These are phyloP conservation scores for Aphelenchoides fujianensis DNA, from an alignment of 1,140 invertebrate genomes.

Conservation along the genomic window DNA sequence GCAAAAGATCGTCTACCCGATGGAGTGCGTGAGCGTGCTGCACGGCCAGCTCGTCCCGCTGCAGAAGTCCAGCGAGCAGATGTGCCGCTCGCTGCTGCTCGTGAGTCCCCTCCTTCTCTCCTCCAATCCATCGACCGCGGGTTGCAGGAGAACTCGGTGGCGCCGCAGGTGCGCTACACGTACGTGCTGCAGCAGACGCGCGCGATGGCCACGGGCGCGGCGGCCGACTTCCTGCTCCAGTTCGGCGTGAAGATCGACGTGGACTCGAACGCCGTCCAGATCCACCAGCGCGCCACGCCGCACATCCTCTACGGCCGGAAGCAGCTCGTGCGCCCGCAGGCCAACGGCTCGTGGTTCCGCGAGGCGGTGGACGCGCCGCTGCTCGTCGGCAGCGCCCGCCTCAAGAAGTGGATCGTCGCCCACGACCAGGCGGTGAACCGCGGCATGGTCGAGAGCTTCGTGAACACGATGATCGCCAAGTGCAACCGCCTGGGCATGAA, in stretches of 20 bases:
- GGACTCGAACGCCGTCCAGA: not conserved
- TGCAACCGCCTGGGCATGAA: not conserved
- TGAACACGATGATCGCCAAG: not conserved
- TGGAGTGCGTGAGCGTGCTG: not conserved
- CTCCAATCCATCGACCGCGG: too few relatives aligned
- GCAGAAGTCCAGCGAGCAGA: slow-evolving; percentile 1
- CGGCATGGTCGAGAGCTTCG: not conserved
- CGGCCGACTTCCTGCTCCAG: not conserved
- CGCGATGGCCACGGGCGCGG: not conserved
- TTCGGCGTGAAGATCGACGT: not conserved
- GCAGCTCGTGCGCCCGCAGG: not conserved
- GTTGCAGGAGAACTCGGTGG: too few relatives aligned
- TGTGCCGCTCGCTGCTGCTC: not conserved
- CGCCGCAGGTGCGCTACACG: not conserved
- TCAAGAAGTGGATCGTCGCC: slow-evolving; percentile 6
- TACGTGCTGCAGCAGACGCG: not conserved
- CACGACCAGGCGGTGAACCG: not conserved
- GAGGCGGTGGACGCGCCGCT: not conserved
- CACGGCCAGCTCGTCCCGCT: slow-evolving; percentile 14
- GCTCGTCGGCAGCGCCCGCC: too few relatives aligned
- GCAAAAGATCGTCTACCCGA: not conserved
- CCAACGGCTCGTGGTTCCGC: not conserved
- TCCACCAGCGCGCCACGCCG: not conserved
- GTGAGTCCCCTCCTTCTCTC: too few relatives aligned
- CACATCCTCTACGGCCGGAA: not conserved